Conservation (phyloP, 1,140 invertebrate species). For the Akabosia matsudoensis region DNA sequence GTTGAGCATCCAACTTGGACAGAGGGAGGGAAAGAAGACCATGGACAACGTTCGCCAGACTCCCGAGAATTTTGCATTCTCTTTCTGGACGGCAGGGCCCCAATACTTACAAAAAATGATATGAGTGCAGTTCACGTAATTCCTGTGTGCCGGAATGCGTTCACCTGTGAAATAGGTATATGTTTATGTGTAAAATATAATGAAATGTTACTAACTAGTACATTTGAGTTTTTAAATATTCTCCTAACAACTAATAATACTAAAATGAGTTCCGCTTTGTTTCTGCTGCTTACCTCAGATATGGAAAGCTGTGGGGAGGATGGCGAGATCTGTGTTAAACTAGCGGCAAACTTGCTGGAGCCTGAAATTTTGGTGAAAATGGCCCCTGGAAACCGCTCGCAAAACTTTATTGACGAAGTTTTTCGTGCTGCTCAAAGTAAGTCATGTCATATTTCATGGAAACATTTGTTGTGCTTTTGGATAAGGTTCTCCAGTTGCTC, state of each 20-base stretch:
- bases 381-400: slow-evolving; percentile 61
- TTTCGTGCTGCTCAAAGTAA: slow-evolving; percentile 60
- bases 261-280: neutral
- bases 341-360: slow-evolving; percentile 56
- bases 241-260: neutral
- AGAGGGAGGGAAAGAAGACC: neutral
- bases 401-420: slow-evolving; percentile 59
- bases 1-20: slow-evolving; percentile 63
- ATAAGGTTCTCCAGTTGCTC: neutral
- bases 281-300: slow-evolving; percentile 52
- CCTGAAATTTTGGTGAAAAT: slow-evolving; percentile 62
- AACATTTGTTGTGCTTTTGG: neutral
- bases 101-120: slow-evolving; percentile 65
- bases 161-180: slow-evolving; percentile 70
- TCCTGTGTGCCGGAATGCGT: slow-evolving; percentile 66
- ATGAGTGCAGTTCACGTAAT: slow-evolving; percentile 68
- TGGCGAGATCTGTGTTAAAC: slow-evolving; percentile 60
- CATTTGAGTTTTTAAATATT: neutral
- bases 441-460: slow-evolving; percentile 37
- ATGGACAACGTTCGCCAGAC: slow-evolving; percentile 33
- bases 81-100: slow-evolving; percentile 58
- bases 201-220: neutral
- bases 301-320: slow-evolving; percentile 56
- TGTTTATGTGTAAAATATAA: slow-evolving; percentile 24
- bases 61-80: slow-evolving; percentile 56